phyloP scores from a whole-genome alignment of 2,113 vertebrate genomes.

The Fulmarus glacialis region DNA sequence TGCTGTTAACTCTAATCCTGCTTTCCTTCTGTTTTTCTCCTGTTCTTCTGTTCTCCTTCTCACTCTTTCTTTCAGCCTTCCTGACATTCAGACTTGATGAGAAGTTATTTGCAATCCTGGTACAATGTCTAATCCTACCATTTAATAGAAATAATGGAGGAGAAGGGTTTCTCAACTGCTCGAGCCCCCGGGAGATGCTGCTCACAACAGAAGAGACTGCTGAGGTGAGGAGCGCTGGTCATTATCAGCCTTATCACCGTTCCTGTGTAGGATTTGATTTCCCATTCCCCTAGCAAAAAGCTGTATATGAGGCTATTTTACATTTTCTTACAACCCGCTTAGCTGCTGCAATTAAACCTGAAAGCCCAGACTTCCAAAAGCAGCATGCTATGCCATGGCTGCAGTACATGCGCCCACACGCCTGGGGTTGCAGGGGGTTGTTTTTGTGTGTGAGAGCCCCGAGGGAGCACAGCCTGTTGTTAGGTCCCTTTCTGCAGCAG shows the following conservation, averaged over 20 bases:
- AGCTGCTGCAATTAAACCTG: not conserved
- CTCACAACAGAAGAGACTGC: not conserved
- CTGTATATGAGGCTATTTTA: not conserved
- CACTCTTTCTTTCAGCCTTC: not conserved
- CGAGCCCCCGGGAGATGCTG: not conserved
- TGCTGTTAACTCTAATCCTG: not conserved
- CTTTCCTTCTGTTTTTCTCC: not conserved
- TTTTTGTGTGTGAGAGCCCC: not conserved
- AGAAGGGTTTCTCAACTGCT: not conserved
- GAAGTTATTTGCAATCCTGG: not conserved
- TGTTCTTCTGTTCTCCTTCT: not conserved
- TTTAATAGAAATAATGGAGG: not conserved
- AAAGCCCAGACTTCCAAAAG: not conserved
- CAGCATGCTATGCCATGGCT: not conserved
- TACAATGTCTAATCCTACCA: not conserved
- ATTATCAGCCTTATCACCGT: not conserved
- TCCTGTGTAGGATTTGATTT: not conserved
- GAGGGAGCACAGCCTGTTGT: rapidly evolving
- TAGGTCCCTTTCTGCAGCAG: not conserved
- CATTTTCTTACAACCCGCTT: not conserved
- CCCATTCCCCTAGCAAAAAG: not conserved
- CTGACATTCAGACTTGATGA: not conserved
- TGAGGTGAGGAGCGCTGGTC: not conserved
- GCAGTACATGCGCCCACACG: rapidly evolving
- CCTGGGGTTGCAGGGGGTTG: not conserved